These are phyloP conservation scores for Blastobasis lacticolella DNA, from an alignment of 2,888 invertebrate species.

Conservation along the genomic window DNA sequence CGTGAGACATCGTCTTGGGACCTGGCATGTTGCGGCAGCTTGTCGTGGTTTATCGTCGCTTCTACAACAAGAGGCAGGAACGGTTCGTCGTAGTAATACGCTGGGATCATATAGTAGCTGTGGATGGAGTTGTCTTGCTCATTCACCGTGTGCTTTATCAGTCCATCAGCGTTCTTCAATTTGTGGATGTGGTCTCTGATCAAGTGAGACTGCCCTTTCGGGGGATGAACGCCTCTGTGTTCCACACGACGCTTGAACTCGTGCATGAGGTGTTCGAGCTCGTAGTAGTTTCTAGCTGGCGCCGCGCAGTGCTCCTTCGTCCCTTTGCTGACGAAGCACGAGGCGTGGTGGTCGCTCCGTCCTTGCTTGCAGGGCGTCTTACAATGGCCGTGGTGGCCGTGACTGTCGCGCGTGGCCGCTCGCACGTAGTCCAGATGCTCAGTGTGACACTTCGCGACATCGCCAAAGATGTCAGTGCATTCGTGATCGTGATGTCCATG, in stretches of 20 bases:
- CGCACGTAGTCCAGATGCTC: not conserved
- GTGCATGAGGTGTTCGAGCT: not conserved
- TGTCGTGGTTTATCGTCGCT: not conserved
- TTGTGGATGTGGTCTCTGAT: not conserved
- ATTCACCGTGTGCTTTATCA: not conserved
- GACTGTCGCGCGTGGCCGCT: not conserved
- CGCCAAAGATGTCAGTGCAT: not conserved
- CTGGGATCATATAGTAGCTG: not conserved
- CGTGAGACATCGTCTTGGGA: not conserved
- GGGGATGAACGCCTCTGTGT: not conserved
- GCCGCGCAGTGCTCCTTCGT: not conserved
- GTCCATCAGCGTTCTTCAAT: not conserved
- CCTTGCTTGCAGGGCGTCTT: not conserved
- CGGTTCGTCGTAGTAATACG: not conserved
- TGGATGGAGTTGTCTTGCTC: not conserved
- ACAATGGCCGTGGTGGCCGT: not conserved
- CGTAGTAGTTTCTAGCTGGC: not conserved
- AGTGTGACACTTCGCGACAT: not conserved
- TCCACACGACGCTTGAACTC: not conserved
- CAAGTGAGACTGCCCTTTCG: not conserved
- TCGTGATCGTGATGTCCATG: too few relatives aligned
- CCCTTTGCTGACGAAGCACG: not conserved
- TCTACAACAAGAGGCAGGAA: not conserved
- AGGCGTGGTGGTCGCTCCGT: not conserved
- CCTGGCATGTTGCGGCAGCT: not conserved